Evolutionary conservation across 1,140 invertebrate genomes (phyloP).

Genomic region (Anastatus disparis): DNA sequence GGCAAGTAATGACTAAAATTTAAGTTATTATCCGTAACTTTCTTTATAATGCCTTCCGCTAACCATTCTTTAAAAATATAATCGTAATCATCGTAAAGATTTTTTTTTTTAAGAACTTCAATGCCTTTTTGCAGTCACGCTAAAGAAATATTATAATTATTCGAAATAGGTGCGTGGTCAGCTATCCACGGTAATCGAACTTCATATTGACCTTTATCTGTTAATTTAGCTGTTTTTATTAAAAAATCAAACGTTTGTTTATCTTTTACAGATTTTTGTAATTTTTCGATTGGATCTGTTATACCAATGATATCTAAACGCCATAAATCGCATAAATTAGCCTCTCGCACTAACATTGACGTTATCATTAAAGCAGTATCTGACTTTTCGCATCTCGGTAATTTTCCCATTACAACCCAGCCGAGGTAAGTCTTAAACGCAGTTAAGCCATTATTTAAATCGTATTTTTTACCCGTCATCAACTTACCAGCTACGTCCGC

Average conservation of each 20-base stretch:
- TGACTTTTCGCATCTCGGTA: too few species aligned
- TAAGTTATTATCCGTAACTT: slow-evolving; percentile 10
- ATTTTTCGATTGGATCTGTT: background rate
- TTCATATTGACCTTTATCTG: background rate
- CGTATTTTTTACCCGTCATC: background rate
- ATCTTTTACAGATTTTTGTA: background rate
- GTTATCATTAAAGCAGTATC: too few species aligned
- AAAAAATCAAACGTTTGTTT: background rate
- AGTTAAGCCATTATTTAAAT: background rate
- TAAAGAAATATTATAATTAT: background rate
- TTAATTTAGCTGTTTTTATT: background rate
- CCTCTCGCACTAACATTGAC: background rate
- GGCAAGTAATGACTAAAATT: slow-evolving; percentile 25
- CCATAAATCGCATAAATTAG: background rate
- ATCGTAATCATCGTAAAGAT: background rate
- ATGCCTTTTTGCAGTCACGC: background rate
- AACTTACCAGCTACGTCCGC: slow-evolving; percentile 30
- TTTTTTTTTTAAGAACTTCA: background rate
- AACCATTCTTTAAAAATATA: background rate
- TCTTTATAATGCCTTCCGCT: slow-evolving; percentile 34
- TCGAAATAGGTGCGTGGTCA: background rate
- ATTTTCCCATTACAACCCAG: too few species aligned
- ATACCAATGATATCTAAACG: too few species aligned
- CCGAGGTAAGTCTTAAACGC: too few species aligned
- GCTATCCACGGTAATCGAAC: background rate